Percentiles rank a stretch among this genome's conserved stretches.
phyloP scores from a whole-genome alignment of 2,113 vertebrate species.

The Periophthalmus modestus region DNA sequence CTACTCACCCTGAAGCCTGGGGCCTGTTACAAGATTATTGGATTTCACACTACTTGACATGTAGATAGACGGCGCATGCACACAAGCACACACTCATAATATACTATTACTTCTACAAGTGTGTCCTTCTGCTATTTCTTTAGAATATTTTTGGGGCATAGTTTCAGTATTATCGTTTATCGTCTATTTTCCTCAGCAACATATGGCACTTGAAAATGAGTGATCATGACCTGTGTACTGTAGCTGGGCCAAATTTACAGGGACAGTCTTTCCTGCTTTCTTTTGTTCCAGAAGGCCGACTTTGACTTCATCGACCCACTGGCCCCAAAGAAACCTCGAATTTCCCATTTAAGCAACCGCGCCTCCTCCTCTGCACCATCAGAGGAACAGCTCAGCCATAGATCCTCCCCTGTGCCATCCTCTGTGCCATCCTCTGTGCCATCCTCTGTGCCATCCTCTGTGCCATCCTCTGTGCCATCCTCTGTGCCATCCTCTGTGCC shows the following conservation, averaged over 20 bases:
- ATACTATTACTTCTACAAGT: too few relatives aligned
- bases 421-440: slow-evolving; percentile 52
- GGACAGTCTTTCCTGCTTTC: neutral
- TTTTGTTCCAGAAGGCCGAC: slow-evolving; percentile 79
- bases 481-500: slow-evolving; percentile 60
- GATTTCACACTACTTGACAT: too few relatives aligned
- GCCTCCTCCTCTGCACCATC: slow-evolving; percentile 61
- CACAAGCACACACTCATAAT: too few relatives aligned
- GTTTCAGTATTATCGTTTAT: too few relatives aligned
- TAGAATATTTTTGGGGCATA: too few relatives aligned
- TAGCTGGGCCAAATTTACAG: neutral
- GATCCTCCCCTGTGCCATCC: slow-evolving; percentile 49
- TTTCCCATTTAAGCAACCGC: slow-evolving; percentile 83
- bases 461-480: slow-evolving; percentile 58
- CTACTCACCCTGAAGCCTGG: too few relatives aligned
- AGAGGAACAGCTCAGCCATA: neutral
- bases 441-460: slow-evolving; percentile 50
- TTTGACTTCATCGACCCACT: slow-evolving; percentile 81
- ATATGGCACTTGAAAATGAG: too few relatives aligned
- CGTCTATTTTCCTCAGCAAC: too few relatives aligned
- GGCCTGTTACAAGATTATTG: too few relatives aligned
- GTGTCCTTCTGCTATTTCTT: too few relatives aligned
- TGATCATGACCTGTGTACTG: too few relatives aligned
- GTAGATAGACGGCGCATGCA: too few relatives aligned
- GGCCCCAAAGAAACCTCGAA: slow-evolving; percentile 84